Conservation (phyloP, 2,797 vertebrate species). For the Channallabes apus region DNA sequence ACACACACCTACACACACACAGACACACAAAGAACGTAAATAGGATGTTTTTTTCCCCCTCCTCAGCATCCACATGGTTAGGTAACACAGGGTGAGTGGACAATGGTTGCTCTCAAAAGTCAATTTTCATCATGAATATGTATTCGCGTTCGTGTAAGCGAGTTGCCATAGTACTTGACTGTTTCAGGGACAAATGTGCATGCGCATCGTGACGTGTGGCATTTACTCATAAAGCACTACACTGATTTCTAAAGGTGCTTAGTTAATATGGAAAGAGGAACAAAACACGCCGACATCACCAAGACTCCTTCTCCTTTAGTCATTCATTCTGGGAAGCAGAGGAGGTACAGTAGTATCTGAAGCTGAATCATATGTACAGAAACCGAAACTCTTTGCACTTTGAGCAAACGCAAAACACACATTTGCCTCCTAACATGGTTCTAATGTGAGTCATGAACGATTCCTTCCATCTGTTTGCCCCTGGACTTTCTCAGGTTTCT, state of each 20-base stretch:
- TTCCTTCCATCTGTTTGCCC: constrained; percentile 42
- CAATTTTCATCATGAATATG: constrained; percentile 17
- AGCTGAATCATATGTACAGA: constrained; percentile 59
- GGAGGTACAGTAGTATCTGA: constrained; percentile 57
- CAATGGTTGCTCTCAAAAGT: constrained; percentile 25
- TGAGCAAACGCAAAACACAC: constrained; percentile 61
- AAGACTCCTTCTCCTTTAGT: constrained; percentile 46
- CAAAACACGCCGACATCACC: neutral
- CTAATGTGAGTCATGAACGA: constrained; percentile 43
- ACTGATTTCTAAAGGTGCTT: constrained; percentile 5
- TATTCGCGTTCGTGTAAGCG: constrained; percentile 13
- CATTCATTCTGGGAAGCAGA: constrained; percentile 62
- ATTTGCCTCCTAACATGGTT: constrained; percentile 38
- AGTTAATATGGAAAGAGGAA: neutral
- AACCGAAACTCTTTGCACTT: constrained; percentile 57
- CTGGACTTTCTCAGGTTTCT: constrained; percentile 30
- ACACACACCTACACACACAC: constrained; percentile 28
- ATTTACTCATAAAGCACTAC: neutral
- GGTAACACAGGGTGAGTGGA: constrained; percentile 69
- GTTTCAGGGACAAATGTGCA: neutral
- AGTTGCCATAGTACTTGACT: neutral
- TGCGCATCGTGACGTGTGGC: no score
- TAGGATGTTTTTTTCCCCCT: neutral
- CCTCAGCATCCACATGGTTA: constrained; percentile 33
- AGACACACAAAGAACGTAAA: constrained; percentile 29